phyloP scores from a whole-genome alignment of 2,888 invertebrate genomes.

The Ferrisia virgata region DNA sequence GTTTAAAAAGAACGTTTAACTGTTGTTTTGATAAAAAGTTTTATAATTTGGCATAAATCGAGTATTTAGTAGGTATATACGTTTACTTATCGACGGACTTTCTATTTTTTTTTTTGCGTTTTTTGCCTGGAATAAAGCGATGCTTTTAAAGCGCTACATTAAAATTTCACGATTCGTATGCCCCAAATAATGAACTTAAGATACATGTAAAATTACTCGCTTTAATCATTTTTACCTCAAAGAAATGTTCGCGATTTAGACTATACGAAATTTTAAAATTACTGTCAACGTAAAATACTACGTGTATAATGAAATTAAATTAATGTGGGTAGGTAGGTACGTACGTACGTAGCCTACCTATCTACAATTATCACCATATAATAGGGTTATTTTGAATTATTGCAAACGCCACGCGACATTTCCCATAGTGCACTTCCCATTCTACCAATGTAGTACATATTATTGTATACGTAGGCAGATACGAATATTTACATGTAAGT shows the following conservation, averaged over 20 bases:
- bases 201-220: too few species aligned
- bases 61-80: neutral
- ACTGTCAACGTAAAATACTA: neutral
- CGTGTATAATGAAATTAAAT: neutral
- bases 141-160: neutral
- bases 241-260: too few species aligned
- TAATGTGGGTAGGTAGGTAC: too few species aligned
- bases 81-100: neutral
- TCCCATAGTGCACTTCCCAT: neutral
- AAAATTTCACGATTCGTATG: neutral
- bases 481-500: too few species aligned
- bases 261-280: neutral
- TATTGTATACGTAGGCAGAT: neutral
- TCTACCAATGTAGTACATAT: neutral
- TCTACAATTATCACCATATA: neutral
- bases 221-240: too few species aligned
- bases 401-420: neutral
- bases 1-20: slow-evolving; percentile 9
- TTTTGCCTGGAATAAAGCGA: neutral
- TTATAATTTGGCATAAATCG: slow-evolving; percentile 3
- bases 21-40: slow-evolving; percentile 16
- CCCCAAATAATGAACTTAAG: too few species aligned
- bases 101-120: neutral
- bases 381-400: neutral
- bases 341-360: too few species aligned